Evolutionary conservation across 2,888 invertebrate genomes (phyloP).

Genomic region (Siphlonurus alternatus): DNA sequence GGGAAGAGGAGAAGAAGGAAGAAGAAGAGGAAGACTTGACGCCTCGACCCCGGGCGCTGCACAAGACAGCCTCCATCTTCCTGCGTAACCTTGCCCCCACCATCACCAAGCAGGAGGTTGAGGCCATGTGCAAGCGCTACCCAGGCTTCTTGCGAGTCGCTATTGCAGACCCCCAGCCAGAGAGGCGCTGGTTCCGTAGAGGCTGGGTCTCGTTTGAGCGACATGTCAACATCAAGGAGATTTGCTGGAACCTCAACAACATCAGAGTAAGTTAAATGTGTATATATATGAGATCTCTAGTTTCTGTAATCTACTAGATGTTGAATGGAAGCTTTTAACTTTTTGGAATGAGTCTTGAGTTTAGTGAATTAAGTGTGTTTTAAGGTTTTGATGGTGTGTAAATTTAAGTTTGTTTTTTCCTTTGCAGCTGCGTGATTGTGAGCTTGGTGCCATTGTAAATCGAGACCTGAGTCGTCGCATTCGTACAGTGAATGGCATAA

Average conservation of each 20-base stretch:
- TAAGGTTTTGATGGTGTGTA: neutral
- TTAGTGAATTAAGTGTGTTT: neutral
- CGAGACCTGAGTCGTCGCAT: constrained; percentile 88
- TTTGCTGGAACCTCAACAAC: constrained; percentile 97
- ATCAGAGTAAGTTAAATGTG: constrained; percentile 44
- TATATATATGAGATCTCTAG: neutral
- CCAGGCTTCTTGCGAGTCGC: constrained; percentile 91
- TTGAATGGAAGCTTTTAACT: neutral
- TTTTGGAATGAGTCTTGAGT: constrained; percentile 1
- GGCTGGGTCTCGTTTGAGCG: constrained; percentile 98
- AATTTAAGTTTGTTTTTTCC: constrained; percentile 15
- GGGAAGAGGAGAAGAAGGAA: constrained; percentile 20
- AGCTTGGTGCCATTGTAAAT: constrained; percentile 90
- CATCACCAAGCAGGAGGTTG: constrained; percentile 92
- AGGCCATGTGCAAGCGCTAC: constrained; percentile 79
- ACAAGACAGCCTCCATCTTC: constrained; percentile 95
- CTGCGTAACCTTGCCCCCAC: constrained; percentile 88
- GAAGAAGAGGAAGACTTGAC: constrained; percentile 20
- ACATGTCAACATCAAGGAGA: constrained; percentile 96
- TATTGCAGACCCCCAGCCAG: constrained; percentile 91
- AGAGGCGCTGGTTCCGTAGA: constrained; percentile 87
- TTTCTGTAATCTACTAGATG: neutral
- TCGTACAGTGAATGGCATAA: constrained; percentile 78
- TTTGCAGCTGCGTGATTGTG: constrained; percentile 67
- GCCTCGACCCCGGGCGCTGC: constrained; percentile 47